Conservation (phyloP, 2,888 invertebrate species). For the Anaspis maculata region DNA sequence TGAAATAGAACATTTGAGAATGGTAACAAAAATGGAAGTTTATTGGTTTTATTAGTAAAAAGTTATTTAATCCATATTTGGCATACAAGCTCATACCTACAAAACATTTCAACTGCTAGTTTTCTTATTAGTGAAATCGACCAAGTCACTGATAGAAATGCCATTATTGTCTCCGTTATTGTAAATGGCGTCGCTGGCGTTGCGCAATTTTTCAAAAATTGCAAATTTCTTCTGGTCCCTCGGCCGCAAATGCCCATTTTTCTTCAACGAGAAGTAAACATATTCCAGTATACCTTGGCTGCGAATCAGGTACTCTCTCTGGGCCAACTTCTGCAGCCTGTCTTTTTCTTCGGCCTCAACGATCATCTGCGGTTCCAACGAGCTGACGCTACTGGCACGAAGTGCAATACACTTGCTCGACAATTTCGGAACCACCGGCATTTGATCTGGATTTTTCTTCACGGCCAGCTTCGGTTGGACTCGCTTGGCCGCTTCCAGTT, state of each 20-base stretch:
- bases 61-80: too few relatives aligned
- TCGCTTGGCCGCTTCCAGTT: constrained; percentile 51
- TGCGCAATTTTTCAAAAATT: constrained; percentile 45
- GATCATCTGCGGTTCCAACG: constrained; percentile 59
- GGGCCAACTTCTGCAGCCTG: constrained; percentile 54
- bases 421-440: background rate
- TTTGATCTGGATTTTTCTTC: constrained; percentile 1
- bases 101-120: too few relatives aligned
- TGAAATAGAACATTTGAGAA: too few relatives aligned
- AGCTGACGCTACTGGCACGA: constrained; percentile 29
- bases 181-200: constrained; percentile 21
- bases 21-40: too few relatives aligned
- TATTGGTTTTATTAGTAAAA: too few relatives aligned
- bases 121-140: constrained; percentile 29
- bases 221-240: constrained; percentile 60
- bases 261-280: constrained; percentile 60
- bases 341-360: constrained; percentile 65
- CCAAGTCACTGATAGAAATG: constrained; percentile 35
- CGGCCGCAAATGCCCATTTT: constrained; percentile 56
- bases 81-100: too few relatives aligned
- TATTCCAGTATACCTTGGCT: constrained; percentile 63
- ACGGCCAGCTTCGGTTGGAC: constrained; percentile 23
- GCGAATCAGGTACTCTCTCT: constrained; percentile 60
- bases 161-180: constrained; percentile 24
- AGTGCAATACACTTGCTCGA: background rate